Base-by-base conservation (phyloP, 2,888 invertebrate species). In the Alcis repandata region DNA sequence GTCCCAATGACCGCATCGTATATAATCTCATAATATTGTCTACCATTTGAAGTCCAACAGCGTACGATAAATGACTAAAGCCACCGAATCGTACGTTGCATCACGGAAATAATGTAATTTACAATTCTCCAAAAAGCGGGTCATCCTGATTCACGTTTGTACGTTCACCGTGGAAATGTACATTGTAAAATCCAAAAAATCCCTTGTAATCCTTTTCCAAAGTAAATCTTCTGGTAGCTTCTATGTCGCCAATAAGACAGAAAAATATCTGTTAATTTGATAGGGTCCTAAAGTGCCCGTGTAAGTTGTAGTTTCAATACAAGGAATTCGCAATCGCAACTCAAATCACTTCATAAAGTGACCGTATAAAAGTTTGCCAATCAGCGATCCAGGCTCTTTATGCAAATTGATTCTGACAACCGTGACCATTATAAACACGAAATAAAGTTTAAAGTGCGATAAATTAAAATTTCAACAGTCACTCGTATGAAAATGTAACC, bases 101-200 rank as follows among this genome's bases (percentile, higher is more conserved):
- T 75, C 70, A 75, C 67, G 59, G 66, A 70, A 71, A 75, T 73
- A 75, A 72, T 71, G 67, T 70, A 72, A 74, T 68, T 71, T 68
- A 63, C 61, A 78, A 73, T 76, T 67, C 70, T 67, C 64, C 58
- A 73, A 79, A 64, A 80, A 78, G 63, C 70, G 67, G 78, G 79
- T 56, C 79, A 82, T 76, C 75, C 76, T 79, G 84, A 82, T 79
- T 81, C 79, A 83, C 74, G 76, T 78, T 69, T 72, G 72, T 74
- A 71, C 71, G 70, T 78, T 71, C 70, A 70, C 72, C 57, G 41
- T 59, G 54, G 60, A 59, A 62, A 66, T 63, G 46, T 52, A 63
- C 40, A 27, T n/a, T n/a, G 6, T 27, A 27, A 27, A 4, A 43
- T 43, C 45, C 59, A 65, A 59, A 60, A 57, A 61, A 38, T 22